Evolutionary conservation across 2,113 vertebrate species (phyloP).

Genomic region (Sterna hirundo): DNA sequence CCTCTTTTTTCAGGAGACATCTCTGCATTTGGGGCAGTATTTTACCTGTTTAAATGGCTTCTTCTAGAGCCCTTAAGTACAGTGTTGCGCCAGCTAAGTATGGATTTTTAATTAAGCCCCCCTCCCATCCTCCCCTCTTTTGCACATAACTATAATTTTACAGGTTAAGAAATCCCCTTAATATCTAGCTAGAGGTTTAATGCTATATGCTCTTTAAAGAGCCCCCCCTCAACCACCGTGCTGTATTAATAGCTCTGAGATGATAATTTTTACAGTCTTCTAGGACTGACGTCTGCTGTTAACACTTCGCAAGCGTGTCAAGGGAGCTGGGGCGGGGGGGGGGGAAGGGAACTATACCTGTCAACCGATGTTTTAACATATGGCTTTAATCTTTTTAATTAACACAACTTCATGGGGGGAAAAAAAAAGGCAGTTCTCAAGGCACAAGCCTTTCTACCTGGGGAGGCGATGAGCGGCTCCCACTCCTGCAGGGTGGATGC

Average conservation of each 20-base stretch:
- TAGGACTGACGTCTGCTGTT: slow-evolving; percentile 23
- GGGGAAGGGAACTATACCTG: not conserved
- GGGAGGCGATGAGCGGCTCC: not conserved
- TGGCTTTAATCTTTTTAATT: slow-evolving; percentile 47
- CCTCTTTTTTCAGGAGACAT: slow-evolving; percentile 32
- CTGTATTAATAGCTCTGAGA: slow-evolving; percentile 16
- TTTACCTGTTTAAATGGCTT: slow-evolving; percentile 46
- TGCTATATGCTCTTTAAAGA: slow-evolving; percentile 33
- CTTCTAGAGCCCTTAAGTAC: slow-evolving; percentile 31
- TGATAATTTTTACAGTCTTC: slow-evolving; percentile 36
- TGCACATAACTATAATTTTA: slow-evolving; percentile 37
- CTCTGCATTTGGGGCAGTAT: slow-evolving; percentile 35
- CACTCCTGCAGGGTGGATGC: not conserved
- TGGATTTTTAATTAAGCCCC: slow-evolving; percentile 63
- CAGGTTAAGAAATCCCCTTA: slow-evolving; percentile 46
- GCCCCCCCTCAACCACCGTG: not conserved
- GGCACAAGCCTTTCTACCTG: not conserved
- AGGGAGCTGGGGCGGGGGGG: not conserved
- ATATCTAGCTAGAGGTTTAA: slow-evolving; percentile 32
- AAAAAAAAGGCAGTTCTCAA: not conserved
- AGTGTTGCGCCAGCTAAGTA: slow-evolving; percentile 24
- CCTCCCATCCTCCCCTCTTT: not conserved
- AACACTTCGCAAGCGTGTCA: not conserved
- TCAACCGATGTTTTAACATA: not conserved
- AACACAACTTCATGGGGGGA: not conserved